A percentile compares a stretch with the other conserved stretches of the same genome.
Evolutionary conservation across 2,888 invertebrate genomes (phyloP).

Genomic region (Suillia variegata): DNA sequence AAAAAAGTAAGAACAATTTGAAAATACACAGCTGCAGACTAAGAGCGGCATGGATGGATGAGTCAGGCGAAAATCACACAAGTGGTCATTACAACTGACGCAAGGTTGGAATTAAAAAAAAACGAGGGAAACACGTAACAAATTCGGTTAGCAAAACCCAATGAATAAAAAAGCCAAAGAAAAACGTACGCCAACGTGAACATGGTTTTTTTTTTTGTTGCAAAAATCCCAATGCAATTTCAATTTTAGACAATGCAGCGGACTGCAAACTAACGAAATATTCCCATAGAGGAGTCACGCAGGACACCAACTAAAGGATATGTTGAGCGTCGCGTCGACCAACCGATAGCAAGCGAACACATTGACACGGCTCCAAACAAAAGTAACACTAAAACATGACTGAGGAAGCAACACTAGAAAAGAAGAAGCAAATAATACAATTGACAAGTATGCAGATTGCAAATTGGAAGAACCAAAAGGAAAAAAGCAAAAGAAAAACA

Average conservation of each 20-base stretch:
- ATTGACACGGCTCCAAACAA: too few relatives aligned
- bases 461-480: background rate
- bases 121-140: background rate
- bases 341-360: too few relatives aligned
- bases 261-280: background rate
- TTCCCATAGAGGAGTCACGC: background rate
- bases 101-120: background rate
- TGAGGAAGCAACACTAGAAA: background rate
- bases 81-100: constrained; percentile 30
- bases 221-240: constrained; percentile 1
- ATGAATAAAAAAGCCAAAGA: too few relatives aligned
- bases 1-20: background rate
- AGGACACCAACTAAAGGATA: background rate
- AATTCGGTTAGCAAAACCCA: background rate
- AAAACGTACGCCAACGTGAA: too few relatives aligned
- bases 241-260: background rate
- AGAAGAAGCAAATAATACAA: background rate
- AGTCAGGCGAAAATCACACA: constrained; percentile 27
- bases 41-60: too few relatives aligned
- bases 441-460: constrained; percentile 5
- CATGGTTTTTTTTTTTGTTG: too few relatives aligned
- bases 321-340: too few relatives aligned
- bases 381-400: background rate
- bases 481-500: too few relatives aligned
- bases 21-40: background rate